Conservation (phyloP, 2,113 vertebrate species). For the Ctenomys sociabilis region DNA sequence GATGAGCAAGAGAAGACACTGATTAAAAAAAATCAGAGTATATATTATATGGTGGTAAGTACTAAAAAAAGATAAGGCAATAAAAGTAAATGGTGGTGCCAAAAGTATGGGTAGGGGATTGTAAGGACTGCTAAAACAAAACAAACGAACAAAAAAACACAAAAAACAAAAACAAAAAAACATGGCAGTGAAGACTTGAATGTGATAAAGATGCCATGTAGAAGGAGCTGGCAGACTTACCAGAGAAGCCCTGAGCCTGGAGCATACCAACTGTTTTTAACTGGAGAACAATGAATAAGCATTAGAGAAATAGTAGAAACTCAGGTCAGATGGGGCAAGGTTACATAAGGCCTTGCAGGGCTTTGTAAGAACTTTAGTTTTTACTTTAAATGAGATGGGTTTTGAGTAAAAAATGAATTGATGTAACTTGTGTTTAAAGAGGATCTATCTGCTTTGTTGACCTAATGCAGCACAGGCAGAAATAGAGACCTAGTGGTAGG, state of each 20-base stretch:
- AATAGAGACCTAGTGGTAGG: conserved; percentile 3
- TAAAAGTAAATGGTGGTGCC: background rate
- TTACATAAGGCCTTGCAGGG: background rate
- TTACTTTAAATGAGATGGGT: conserved; percentile 3
- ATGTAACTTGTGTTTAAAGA: conserved; percentile 16
- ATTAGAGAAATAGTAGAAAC: background rate
- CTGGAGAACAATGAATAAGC: background rate
- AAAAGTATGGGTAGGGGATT: background rate
- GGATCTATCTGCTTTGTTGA: background rate
- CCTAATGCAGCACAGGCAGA: background rate
- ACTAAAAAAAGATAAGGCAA: background rate
- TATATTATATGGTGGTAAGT: background rate
- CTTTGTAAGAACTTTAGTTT: conserved; percentile 38
- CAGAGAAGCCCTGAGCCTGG: background rate
- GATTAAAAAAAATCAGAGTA: conserved; percentile 23
- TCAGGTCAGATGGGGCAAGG: background rate
- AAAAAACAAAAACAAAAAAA: no score
- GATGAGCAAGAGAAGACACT: background rate
- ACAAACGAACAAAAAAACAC: no score
- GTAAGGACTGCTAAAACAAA: background rate
- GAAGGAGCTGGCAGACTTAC: background rate
- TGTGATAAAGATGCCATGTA: background rate
- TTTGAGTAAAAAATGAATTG: conserved; percentile 11
- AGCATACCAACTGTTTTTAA: background rate
- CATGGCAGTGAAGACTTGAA: background rate